Base-by-base conservation (phyloP, 2,888 invertebrate species). In the Muscina levida region DNA sequence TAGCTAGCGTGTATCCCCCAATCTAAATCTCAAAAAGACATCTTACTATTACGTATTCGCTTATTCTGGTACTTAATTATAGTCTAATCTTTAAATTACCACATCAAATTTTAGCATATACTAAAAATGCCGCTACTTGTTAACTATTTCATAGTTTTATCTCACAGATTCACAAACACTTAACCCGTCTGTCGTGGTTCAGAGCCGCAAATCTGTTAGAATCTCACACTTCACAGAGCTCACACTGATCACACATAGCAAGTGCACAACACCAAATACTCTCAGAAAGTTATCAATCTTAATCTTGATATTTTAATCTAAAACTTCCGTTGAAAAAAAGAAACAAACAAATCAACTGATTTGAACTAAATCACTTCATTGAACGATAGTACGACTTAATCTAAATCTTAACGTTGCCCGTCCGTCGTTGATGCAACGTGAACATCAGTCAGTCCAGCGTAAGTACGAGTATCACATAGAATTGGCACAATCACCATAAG, bases 301-400 rank as follows among this genome's bases (percentile, higher is more conserved):
- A 53, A 53, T 53, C 53, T 53, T 53, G 53, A 53, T 53, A 2
- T 53, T 53, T 53, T 53, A 24, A 53, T 53, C 53, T 24, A 13
- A 53, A 10, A 24, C 13, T 53, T 53, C 53, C 53, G 53, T 24
- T 53, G 17, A 22, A 24, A 1, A 10, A 46, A 10, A 42, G 10
- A 42, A 42, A 2, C 4, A 42, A n/a, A 15, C n/a, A 46, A 46
- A 46, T 2, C 19, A 48, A 48, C n/a, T n/a, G n/a, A n/a, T n/a
- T n/a, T n/a, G n/a, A n/a, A 53, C 24, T 22, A 53, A 22, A 3
- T 53, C 24, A 53, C 8, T 24, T 53, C 13, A 53, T 24, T 24
- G 8, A 19, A 31, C 4, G 51, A 22, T 8, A 51, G 10, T 22
- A 22, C 13, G 6, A 53, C 53, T 8, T 31, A 31, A 31, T 13